These are phyloP conservation scores for Leptinotarsa rubiginosa DNA, from an alignment of 2,888 invertebrate species.

Conservation along the genomic window DNA sequence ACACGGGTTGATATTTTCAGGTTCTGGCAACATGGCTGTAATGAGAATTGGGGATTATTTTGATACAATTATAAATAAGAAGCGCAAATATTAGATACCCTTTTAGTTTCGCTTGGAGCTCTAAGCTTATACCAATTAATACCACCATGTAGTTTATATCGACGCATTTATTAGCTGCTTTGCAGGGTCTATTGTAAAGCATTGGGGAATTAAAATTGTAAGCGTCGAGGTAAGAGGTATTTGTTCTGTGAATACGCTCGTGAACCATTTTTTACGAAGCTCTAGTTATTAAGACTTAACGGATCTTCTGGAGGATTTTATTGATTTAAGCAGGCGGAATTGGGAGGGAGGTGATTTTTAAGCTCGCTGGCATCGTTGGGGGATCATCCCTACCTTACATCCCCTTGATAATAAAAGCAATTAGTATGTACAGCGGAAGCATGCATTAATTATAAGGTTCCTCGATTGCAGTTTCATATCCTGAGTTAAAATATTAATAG, in stretches of 20 bases:
- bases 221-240: slow-evolving; percentile 39
- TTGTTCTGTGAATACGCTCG: slow-evolving; percentile 49
- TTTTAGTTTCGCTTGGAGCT: slow-evolving; percentile 29
- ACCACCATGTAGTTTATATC: slow-evolving; percentile 40
- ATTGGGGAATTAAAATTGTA: slow-evolving; percentile 32
- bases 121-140: slow-evolving; percentile 32
- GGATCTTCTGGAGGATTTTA: slow-evolving; percentile 42
- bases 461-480: background rate
- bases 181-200: slow-evolving; percentile 31
- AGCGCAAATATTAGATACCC: slow-evolving; percentile 50
- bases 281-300: slow-evolving; percentile 34
- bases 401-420: slow-evolving; percentile 50
- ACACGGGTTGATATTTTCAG: slow-evolving; percentile 70
- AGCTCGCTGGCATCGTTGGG: slow-evolving; percentile 64
- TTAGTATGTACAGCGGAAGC: slow-evolving; percentile 56
- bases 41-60: slow-evolving; percentile 21
- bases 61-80: background rate
- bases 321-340: slow-evolving; percentile 50
- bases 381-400: slow-evolving; percentile 63
- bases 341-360: slow-evolving; percentile 56
- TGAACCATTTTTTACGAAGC: slow-evolving; percentile 51
- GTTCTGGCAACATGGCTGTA: slow-evolving; percentile 48
- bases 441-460: slow-evolving; percentile 37
- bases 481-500: background rate
- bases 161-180: slow-evolving; percentile 43